Conservation (phyloP, 2,113 vertebrate species). For the Panthera uncia region DNA sequence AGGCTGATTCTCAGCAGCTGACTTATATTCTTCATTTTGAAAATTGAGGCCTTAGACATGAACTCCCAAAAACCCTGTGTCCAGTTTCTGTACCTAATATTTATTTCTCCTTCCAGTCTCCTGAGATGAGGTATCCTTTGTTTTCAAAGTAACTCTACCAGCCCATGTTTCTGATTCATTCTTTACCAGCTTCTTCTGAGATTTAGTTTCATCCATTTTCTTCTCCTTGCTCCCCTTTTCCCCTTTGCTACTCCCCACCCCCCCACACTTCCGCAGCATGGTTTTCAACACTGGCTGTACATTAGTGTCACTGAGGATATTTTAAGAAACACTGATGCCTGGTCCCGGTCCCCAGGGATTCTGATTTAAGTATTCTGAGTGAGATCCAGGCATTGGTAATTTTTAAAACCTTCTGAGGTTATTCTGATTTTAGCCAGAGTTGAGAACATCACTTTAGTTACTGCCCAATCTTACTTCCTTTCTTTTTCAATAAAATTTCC, state of each 20-base stretch:
- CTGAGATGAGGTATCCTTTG: background rate
- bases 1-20: background rate
- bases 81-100: background rate
- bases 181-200: background rate
- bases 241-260: background rate
- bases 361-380: background rate
- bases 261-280: background rate
- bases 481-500: background rate
- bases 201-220: conserved; percentile 30
- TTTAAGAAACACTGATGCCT: background rate
- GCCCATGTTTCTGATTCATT: background rate
- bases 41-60: background rate
- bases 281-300: background rate
- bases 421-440: background rate
- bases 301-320: background rate
- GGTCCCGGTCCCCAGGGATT: background rate
- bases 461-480: background rate
- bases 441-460: conserved; percentile 1
- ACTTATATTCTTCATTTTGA: background rate
- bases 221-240: background rate
- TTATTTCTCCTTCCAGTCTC: background rate
- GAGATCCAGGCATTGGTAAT: background rate
- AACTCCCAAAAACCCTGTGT: background rate
- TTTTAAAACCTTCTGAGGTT: background rate
- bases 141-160: background rate